These are phyloP conservation scores for Bos indicus DNA, from an alignment of 2,113 vertebrate species.

Conservation along the genomic window DNA sequence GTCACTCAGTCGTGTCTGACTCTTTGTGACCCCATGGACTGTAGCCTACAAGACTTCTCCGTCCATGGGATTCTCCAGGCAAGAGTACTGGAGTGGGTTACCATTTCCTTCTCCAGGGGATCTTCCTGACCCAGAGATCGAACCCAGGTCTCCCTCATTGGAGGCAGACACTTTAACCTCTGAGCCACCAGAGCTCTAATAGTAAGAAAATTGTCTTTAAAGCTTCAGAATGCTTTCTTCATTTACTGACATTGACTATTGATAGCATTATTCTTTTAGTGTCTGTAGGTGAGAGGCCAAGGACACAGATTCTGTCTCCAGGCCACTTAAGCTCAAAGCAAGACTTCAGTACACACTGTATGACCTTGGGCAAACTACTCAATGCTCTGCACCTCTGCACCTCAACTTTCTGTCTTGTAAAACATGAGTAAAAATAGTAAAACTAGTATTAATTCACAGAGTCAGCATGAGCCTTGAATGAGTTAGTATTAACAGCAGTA, in stretches of 20 bases:
- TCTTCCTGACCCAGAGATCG: no score
- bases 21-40: no score
- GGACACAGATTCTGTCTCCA: background rate
- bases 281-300: background rate
- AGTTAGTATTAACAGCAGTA: background rate
- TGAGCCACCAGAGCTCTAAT: background rate
- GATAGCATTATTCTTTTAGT: background rate
- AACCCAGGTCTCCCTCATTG: no score
- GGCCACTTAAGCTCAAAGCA: background rate
- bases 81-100: no score
- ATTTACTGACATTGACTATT: background rate
- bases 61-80: no score
- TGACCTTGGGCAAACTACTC: background rate
- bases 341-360: rapidly evolving
- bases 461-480: rapidly evolving
- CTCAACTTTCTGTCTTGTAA: background rate
- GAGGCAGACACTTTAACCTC: no score
- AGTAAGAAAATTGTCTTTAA: background rate
- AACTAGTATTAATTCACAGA: background rate
- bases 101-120: no score
- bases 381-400: rapidly evolving
- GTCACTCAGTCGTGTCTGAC: no score
- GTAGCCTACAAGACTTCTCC: no score
- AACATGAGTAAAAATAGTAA: background rate
- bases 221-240: background rate